Percentiles rank a stretch among this genome's conserved stretches.
Conservation (phyloP, 2,797 vertebrate genomes). For the Psittacula derbiana region DNA sequence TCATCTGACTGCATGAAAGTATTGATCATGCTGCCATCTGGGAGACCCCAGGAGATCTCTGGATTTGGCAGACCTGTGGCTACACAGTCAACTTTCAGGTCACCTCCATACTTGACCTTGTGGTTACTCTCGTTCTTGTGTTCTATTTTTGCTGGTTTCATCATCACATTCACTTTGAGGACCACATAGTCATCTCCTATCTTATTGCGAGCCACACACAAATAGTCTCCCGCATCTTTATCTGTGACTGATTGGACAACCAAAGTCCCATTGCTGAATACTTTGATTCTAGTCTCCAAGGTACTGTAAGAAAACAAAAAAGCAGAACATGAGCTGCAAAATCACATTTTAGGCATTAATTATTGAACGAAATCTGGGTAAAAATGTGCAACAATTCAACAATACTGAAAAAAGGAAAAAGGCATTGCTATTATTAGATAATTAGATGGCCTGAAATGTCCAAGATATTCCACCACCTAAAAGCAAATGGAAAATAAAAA, state of each 20-base stretch:
- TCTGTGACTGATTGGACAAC: slow-evolving; percentile 82
- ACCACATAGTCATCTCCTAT: slow-evolving; percentile 87
- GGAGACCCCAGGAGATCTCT: slow-evolving; percentile 90
- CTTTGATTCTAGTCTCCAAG: slow-evolving; percentile 85
- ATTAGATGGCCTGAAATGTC: neutral
- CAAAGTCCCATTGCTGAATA: slow-evolving; percentile 86
- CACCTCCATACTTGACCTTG: slow-evolving; percentile 83
- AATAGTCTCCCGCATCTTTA: slow-evolving; percentile 87
- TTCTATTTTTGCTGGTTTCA: slow-evolving; percentile 88
- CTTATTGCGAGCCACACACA: slow-evolving; percentile 90
- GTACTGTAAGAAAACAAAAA: slow-evolving; percentile 63
- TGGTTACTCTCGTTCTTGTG: slow-evolving; percentile 81
- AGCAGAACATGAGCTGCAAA: neutral
- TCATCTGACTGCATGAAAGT: slow-evolving; percentile 78
- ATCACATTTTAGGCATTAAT: neutral
- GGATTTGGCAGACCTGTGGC: slow-evolving; percentile 91
- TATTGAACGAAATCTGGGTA: neutral
- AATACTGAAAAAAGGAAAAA: neutral
- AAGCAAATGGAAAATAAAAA: neutral
- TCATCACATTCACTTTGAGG: slow-evolving; percentile 85
- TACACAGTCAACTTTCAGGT: slow-evolving; percentile 91
- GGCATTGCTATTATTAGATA: neutral
- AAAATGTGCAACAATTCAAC: neutral
- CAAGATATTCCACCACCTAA: neutral
- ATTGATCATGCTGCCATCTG: slow-evolving; percentile 91